Evolutionary conservation across 2,797 vertebrate genomes (phyloP).

Genomic region (Sebastes miniatus): DNA sequence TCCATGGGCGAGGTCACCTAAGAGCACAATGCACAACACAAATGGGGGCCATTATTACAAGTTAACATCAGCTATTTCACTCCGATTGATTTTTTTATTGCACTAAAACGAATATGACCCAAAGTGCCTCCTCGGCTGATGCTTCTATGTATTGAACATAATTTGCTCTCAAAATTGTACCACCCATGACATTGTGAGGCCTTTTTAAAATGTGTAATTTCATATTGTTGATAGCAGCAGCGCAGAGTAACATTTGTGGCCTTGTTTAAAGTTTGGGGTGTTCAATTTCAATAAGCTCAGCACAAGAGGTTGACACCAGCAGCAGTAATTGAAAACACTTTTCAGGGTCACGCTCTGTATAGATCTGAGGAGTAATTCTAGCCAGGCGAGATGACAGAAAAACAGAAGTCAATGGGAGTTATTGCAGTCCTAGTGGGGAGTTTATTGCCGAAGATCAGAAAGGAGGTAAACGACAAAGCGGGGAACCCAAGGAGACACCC

Average conservation of each 20-base stretch:
- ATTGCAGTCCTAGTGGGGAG: conserved; percentile 29
- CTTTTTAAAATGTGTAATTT: conserved; percentile 37
- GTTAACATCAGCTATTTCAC: conserved; percentile 6
- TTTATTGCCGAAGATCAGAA: conserved; percentile 55
- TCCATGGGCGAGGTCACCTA: background rate
- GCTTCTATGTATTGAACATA: background rate
- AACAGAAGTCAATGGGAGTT: conserved; percentile 52
- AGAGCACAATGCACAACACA: conserved; percentile 7
- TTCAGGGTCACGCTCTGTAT: conserved; percentile 65
- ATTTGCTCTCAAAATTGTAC: conserved; percentile 28
- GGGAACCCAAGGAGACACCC: conserved; percentile 9
- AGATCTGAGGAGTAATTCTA: conserved; percentile 67
- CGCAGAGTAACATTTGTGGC: conserved; percentile 22
- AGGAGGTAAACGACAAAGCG: conserved; percentile 39
- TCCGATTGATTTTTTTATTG: conserved; percentile 12
- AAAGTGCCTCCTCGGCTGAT: background rate
- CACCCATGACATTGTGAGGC: background rate
- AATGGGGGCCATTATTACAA: conserved; percentile 15
- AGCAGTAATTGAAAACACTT: conserved; percentile 72
- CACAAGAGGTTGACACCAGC: conserved; percentile 55
- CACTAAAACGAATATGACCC: background rate
- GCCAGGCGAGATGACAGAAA: conserved; percentile 53
- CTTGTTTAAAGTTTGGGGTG: conserved; percentile 53
- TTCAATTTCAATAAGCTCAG: conserved; percentile 67
- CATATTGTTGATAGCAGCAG: conserved; percentile 28